Base-by-base conservation (phyloP, 2,888 invertebrate species). In the Pocota personata region DNA sequence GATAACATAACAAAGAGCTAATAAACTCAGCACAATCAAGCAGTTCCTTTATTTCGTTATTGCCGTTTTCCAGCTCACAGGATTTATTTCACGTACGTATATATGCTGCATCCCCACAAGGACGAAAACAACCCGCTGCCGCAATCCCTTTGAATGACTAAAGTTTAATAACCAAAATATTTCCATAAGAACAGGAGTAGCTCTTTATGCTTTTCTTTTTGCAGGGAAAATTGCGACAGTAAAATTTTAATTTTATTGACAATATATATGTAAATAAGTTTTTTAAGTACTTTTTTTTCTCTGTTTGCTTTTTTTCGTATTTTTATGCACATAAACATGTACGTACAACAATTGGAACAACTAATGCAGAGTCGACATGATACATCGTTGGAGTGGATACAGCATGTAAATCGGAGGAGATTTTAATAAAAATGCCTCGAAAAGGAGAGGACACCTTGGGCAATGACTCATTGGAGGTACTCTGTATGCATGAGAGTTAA, bases 231-330 rank as follows among this genome's bases (percentile, higher is more conserved):
- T 84, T 80, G 75, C 37, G 46, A 71, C 75, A 80, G 69, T 80
- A 75, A 71, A 84, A 84, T 71, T 76, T 84, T 84, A 80, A 84
- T 76, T 84, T 84, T 80, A 80, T 80, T 84, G 80, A 58, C 80
- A 66, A 71, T 84, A 50, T 75, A 46, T 71, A 80, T 75, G 80
- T 80, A 84, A 76, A 84, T 80, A 58, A 37, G 43, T 79, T 64
- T 48, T 60, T 69, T 27, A 67, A 78, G 58, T n/a, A 40, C n/a
- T 21, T 69, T 40, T 58, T 30, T 27, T n/a, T n/a, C n/a, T n/a
- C n/a, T 48, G 1, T 46, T 30, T 57, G 19, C 19, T 66, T 24
- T 10, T 69, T 40, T 24, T 21, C 62, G 8, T 40, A n/a, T 24
- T 60, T 48, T 14, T 57, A 66, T 67, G 67, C 43, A 80, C 73